These are phyloP conservation scores for Spongilla lacustris DNA, from an alignment of 37 sponge, comb jelly and placozoan genomes.

Conservation along the genomic window DNA sequence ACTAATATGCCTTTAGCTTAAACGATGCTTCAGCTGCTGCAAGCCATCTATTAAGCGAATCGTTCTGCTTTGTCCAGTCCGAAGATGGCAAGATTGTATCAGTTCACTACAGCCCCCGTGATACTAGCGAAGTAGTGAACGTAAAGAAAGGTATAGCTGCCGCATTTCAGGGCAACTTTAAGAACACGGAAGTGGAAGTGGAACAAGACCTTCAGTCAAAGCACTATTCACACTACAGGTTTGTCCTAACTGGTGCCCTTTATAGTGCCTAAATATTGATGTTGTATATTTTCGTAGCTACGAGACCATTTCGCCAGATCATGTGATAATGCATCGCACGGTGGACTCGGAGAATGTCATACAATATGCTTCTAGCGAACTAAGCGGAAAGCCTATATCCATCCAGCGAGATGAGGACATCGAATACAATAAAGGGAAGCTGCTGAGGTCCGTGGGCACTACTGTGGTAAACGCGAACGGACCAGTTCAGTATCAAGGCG, in stretches of 20 bases:
- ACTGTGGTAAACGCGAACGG: neutral
- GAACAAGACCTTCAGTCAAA: slow-evolving; percentile 30
- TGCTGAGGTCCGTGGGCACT: neutral
- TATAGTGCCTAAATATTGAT: no score
- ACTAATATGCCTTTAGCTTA: neutral
- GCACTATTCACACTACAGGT: slow-evolving; percentile 39
- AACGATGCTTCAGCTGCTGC: neutral
- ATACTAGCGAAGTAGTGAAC: slow-evolving; percentile 29
- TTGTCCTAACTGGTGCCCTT: neutral
- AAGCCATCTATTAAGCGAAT: neutral
- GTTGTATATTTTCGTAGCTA: neutral
- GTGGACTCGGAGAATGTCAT: neutral
- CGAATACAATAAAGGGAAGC: neutral
- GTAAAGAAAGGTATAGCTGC: slow-evolving; percentile 58
- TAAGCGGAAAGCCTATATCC: neutral
- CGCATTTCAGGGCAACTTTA: slow-evolving; percentile 64
- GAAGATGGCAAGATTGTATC: slow-evolving; percentile 42
- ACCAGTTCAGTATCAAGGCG: neutral
- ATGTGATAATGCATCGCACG: neutral
- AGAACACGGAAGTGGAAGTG: slow-evolving; percentile 19
- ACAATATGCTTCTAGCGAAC: neutral
- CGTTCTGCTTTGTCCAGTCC: slow-evolving; percentile 45
- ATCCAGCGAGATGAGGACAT: neutral
- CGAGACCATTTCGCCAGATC: neutral
- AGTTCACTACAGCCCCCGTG: slow-evolving; percentile 19